Base-by-base conservation (phyloP, 2,888 invertebrate species). In the Lissonota sp. region DNA sequence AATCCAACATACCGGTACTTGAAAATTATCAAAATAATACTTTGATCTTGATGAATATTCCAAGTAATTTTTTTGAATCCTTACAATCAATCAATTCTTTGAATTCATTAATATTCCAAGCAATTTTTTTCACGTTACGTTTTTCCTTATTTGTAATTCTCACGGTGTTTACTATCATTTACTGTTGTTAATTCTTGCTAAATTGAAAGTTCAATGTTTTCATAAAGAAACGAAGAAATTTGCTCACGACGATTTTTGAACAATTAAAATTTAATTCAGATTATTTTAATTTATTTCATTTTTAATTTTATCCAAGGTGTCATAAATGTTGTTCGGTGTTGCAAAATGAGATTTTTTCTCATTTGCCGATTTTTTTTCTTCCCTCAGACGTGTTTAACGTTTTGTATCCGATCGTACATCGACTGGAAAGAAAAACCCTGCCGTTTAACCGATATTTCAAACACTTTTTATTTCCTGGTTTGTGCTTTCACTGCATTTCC, bases 381-480 rank as follows among this genome's bases (percentile, higher is more conserved):
- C 8, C 2, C 26, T 66, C 39, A 14, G 53, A 40, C 14, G 14
- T 44, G 7, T 37, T 4, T 26, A 6, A 42, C 7, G 26, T 63
- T 14, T 14, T 14, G 12, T 26, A 39, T 5, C 62, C 12, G 40
- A 51, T 39, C 7, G 26, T 8, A 26, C 4, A 40, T 60, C 46
- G 76, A 42, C 26, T n/a, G 16, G 10, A 16, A 44, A 42, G n/a
- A 55, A 39, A 37, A 46, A 57, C 39, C 49, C 44, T 14, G 72
- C 60, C 44, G 42, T 57, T 46, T 4, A 63, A 62, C 14, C 57
- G 49, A n/a, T 60, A 26, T 58, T 71, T 14, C 26, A 53, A 70
- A 60, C 60, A 60, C 51, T 75, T 79, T 72, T 66, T 66, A 72
- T 62, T 72, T 60, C 60, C 63, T 44, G 46, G 73, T 69, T 40